Evolutionary conservation across 2,113 vertebrate genomes (phyloP), one percentile per base, ranked within the genome.

Genomic region (Podocnemis expansa): DNA sequence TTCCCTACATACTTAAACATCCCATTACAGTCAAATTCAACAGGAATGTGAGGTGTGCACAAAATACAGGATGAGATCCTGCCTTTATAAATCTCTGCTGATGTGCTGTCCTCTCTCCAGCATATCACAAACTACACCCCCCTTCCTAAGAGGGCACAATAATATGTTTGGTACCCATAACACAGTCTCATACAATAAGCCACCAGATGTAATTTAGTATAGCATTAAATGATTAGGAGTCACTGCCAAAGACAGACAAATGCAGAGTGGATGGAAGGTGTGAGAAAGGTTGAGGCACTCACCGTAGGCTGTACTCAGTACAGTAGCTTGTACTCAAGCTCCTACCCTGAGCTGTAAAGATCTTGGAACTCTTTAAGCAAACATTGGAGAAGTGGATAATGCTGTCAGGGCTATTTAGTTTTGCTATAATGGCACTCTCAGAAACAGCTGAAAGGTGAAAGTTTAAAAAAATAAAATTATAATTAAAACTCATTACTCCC

Each of bases 81-180:
- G 73, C 63, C 76, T 78, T 22, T 82, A 1, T 6, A 9, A 24
- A 84, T 31, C 5, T 84, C 45, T 21, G 92, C 86, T 70, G 11
- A 55, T 25, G 41, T 63, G 92, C 47, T 47, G 41, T 60, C 43
- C 87, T 70, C 25, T 84, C 27, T 76, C 88, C 58, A 41, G 84
- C 75, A 51, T 3, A 19, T 21, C 45, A 27, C 21, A 55, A 4
- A 31, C 2, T 2, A 34, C 22, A 5, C 58, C 29, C 49, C 13
- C 25, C 1, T 34, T 9, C 5, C 49, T 51, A n/a, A 10, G 22
- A 2, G 16, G 58, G 25, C 49, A 14, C 8, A 41, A n/a, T 10
- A 10, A 16, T 8, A 21, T n/a, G 17, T 3, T 79, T 41, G 31
- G 21, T 0, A 1, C 47, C 67, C 12, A 2, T 0, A 3, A 45